phyloP scores from a whole-genome alignment of 2,888 invertebrate genomes.

The Laothoe populi region DNA sequence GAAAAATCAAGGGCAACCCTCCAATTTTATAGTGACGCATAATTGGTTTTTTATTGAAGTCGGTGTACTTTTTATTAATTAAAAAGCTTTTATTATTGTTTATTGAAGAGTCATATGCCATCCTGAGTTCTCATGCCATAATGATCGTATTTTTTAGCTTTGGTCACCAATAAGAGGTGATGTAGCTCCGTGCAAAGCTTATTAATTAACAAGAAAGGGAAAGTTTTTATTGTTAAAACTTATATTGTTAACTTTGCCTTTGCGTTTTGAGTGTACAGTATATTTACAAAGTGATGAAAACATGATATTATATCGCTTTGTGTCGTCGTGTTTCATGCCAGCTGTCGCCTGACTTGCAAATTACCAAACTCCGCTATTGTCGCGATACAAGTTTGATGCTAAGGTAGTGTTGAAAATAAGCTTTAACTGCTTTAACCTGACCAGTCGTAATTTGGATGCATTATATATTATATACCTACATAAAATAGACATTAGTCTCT shows the following conservation, averaged over 20 bases:
- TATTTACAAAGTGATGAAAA: not conserved
- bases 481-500: no score
- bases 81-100: no score
- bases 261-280: not conserved
- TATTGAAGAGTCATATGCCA: no score
- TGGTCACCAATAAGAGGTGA: not conserved
- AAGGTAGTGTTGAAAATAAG: slow-evolving; percentile 23
- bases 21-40: no score
- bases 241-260: not conserved
- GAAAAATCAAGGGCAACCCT: no score
- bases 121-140: not conserved
- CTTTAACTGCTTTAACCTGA: slow-evolving; percentile 13
- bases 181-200: not conserved
- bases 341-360: slow-evolving; percentile 21
- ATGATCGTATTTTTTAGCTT: not conserved
- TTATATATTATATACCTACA: no score
- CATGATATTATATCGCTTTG: slow-evolving; percentile 4
- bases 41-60: no score
- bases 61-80: no score
- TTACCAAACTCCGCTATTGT: slow-evolving; percentile 7
- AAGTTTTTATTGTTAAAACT: slow-evolving; percentile 12
- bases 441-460: slow-evolving; percentile 1
- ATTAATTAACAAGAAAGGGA: not conserved
- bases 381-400: slow-evolving; percentile 2
- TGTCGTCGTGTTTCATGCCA: not conserved